Percentiles rank a stretch among this genome's conserved stretches.
Evolutionary conservation across 2,888 invertebrate genomes (phyloP).

Genomic region (Rhaphigaster nebulosa): DNA sequence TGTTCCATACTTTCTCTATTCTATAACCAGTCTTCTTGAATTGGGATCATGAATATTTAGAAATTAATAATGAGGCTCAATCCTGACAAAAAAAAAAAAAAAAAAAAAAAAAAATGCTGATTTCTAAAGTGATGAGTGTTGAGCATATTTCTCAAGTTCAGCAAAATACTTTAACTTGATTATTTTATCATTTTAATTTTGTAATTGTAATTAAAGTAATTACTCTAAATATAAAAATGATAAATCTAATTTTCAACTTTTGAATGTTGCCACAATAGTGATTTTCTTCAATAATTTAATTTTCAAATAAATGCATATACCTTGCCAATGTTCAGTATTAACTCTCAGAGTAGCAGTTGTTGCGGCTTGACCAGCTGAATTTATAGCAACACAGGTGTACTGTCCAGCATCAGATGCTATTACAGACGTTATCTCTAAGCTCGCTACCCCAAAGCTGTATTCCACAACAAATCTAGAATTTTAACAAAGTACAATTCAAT

Average conservation of each 20-base stretch:
- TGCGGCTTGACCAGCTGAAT: slow-evolving; percentile 79
- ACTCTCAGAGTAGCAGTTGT: slow-evolving; percentile 82
- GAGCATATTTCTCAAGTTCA: too few species aligned
- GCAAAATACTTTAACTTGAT: too few species aligned
- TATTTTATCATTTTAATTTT: too few species aligned
- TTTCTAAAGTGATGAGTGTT: too few species aligned
- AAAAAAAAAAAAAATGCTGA: too few species aligned
- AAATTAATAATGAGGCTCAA: too few species aligned
- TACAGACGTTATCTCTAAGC: slow-evolving; percentile 80
- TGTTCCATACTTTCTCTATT: too few species aligned
- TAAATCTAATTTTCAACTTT: background rate
- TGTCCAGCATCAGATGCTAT: slow-evolving; percentile 81
- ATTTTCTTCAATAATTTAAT: background rate
- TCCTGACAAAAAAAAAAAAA: too few species aligned
- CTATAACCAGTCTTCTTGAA: too few species aligned
- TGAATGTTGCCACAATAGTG: background rate
- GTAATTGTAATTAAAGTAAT: background rate
- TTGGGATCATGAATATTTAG: too few species aligned
- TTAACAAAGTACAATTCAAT: background rate
- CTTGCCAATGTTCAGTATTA: slow-evolving; percentile 58
- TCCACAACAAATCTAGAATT: slow-evolving; percentile 72
- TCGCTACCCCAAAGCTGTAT: slow-evolving; percentile 78
- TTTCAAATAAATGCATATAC: background rate
- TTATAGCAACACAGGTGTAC: slow-evolving; percentile 84
- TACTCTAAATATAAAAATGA: too few species aligned